These are phyloP conservation scores for Archivesica marissinica DNA, from an alignment of 1,140 invertebrate genomes.

Conservation along the genomic window DNA sequence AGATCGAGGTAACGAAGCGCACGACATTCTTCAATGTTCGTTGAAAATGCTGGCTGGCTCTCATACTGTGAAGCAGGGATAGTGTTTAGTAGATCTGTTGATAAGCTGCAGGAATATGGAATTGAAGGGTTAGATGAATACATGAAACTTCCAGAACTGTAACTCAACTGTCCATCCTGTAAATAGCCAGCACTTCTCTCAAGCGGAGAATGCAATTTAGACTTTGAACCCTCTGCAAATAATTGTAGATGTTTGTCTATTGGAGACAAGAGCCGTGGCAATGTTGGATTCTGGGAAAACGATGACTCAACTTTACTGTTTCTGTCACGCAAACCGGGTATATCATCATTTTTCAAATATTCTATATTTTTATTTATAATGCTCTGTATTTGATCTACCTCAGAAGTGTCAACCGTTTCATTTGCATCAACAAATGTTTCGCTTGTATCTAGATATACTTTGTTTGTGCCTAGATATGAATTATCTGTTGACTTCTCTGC, in stretches of 20 bases:
- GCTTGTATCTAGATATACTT: too few relatives aligned
- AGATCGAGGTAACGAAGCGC: conserved; percentile 45
- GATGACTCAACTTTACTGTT: neutral
- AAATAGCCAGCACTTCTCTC: conserved; percentile 32
- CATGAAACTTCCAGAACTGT: conserved; percentile 23
- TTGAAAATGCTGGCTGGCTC: conserved; percentile 14
- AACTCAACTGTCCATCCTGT: conserved; percentile 36
- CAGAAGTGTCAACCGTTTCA: conserved; percentile 6
- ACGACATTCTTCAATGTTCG: conserved; percentile 44
- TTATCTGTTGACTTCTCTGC: conserved; percentile 11
- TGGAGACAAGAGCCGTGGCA: conserved; percentile 31
- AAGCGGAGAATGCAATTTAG: conserved; percentile 49
- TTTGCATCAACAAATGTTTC: conserved; percentile 17
- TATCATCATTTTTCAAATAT: conserved; percentile 38
- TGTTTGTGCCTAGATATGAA: too few relatives aligned
- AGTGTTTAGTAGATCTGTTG: conserved; percentile 34
- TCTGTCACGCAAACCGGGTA: neutral
- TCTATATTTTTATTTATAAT: conserved; percentile 63
- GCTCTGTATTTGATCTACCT: conserved; percentile 25
- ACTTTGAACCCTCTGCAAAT: conserved; percentile 36
- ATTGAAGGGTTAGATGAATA: conserved; percentile 40
- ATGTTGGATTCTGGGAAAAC: conserved; percentile 1
- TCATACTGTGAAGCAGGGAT: conserved; percentile 26
- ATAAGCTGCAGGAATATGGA: conserved; percentile 37
- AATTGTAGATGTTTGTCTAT: conserved; percentile 44